phyloP scores from a whole-genome alignment of 2,113 vertebrate genomes.

The Mungos mungo region DNA sequence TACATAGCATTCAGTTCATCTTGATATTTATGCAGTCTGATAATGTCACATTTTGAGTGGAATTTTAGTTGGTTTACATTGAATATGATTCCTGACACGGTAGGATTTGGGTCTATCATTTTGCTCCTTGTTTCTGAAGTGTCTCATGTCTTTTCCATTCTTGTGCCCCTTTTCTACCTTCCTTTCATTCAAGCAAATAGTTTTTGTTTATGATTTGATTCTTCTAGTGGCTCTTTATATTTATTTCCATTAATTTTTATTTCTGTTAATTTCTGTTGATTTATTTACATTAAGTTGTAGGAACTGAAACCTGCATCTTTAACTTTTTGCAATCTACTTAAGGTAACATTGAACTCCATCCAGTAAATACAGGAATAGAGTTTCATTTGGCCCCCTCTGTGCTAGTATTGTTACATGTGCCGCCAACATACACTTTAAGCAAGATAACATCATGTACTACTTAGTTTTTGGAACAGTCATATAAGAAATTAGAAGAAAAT shows the following conservation, averaged over 20 bases:
- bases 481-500: neutral
- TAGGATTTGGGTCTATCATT: neutral
- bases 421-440: neutral
- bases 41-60: neutral
- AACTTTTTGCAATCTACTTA: neutral
- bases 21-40: neutral
- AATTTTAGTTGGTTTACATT: neutral
- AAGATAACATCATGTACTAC: neutral
- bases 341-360: neutral
- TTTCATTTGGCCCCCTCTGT: neutral
- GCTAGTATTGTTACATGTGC: rapidly evolving
- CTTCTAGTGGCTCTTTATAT: neutral
- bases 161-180: neutral
- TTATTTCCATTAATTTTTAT: neutral
- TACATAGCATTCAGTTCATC: neutral
- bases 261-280: neutral
- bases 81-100: neutral
- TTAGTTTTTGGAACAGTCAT: neutral
- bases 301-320: neutral
- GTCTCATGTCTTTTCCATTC: neutral
- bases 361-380: neutral
- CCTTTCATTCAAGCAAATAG: neutral
- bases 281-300: neutral
- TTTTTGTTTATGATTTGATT: neutral
- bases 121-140: neutral